Conservation (phyloP, 2,888 invertebrate species). For the Athalia circularis region DNA sequence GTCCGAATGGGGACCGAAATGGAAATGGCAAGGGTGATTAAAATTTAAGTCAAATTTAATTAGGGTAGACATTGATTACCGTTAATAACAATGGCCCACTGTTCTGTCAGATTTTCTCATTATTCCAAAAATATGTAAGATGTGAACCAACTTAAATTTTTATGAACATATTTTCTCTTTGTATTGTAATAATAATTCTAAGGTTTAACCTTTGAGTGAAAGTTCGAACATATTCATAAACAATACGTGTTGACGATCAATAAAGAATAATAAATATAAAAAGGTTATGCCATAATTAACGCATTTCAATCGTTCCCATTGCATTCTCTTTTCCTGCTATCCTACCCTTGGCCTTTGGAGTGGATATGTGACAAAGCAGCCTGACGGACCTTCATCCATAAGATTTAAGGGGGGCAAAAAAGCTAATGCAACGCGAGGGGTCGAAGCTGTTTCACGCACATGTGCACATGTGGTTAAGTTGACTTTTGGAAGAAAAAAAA, state of each 20-base stretch:
- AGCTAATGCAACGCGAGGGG: conserved; percentile 41
- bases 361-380: conserved; percentile 1
- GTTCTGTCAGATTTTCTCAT: conserved; percentile 19
- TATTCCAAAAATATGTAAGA: conserved; percentile 27
- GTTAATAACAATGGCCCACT: conserved; percentile 38
- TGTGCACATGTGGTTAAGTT: conserved; percentile 46
- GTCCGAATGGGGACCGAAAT: conserved; percentile 42
- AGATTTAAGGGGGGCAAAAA: conserved; percentile 44
- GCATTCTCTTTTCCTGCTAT: conserved; percentile 6
- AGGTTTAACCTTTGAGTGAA: conserved; percentile 35
- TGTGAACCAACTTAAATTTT: conserved; percentile 19
- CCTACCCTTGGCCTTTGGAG: conserved; percentile 33
- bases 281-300: conserved; percentile 36
- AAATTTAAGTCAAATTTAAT: conserved; percentile 36
- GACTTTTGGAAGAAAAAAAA: conserved; percentile 4
- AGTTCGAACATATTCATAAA: conserved; percentile 43
- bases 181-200: conserved; percentile 43
- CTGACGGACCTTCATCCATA: conserved; percentile 34
- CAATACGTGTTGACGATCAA: conserved; percentile 42
- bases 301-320: conserved; percentile 7
- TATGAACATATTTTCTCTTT: conserved; percentile 34
- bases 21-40: conserved; percentile 43
- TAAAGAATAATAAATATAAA: conserved; percentile 20
- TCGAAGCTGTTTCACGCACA: conserved; percentile 44
- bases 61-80: conserved; percentile 37